A percentile compares a stretch with the other conserved stretches of the same genome.
Evolutionary conservation across 2,797 vertebrate genomes (phyloP).

Genomic region (Eospalax fontanierii): DNA sequence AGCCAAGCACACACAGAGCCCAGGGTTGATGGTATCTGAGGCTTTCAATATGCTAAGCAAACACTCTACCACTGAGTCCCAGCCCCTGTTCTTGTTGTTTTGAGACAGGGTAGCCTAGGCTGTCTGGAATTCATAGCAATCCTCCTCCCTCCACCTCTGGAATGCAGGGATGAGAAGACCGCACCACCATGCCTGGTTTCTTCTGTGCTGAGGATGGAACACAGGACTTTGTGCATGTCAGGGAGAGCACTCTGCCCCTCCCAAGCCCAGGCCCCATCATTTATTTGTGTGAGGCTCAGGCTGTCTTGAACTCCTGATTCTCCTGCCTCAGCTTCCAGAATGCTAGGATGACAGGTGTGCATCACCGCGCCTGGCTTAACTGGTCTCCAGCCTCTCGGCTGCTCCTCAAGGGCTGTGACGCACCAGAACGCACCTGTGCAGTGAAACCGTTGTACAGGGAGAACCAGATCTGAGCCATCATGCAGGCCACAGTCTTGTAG

Average conservation of each 20-base stretch:
- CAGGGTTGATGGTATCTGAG: too few relatives aligned
- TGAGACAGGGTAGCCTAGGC: background rate
- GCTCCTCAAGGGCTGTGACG: background rate
- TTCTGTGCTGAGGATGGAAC: too few relatives aligned
- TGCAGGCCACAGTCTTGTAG: conserved; percentile 95
- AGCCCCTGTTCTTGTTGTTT: background rate
- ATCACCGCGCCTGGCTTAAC: background rate
- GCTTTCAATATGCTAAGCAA: too few relatives aligned
- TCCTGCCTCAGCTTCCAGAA: background rate
- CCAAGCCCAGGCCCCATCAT: too few relatives aligned
- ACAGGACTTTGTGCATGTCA: too few relatives aligned
- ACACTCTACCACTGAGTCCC: background rate
- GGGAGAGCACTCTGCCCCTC: too few relatives aligned
- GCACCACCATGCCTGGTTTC: background rate
- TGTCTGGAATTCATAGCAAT: background rate
- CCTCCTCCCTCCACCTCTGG: background rate
- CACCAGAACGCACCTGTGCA: conserved; percentile 90
- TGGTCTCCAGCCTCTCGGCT: background rate
- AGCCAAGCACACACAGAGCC: background rate
- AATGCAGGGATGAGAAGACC: background rate
- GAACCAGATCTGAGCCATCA: conserved; percentile 95
- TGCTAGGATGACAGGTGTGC: background rate
- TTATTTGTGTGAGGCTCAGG: background rate
- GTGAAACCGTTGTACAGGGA: conserved; percentile 95
- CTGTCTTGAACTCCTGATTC: background rate